Conservation (phyloP, 2,797 vertebrate genomes). For the Microhierax caerulescens region DNA sequence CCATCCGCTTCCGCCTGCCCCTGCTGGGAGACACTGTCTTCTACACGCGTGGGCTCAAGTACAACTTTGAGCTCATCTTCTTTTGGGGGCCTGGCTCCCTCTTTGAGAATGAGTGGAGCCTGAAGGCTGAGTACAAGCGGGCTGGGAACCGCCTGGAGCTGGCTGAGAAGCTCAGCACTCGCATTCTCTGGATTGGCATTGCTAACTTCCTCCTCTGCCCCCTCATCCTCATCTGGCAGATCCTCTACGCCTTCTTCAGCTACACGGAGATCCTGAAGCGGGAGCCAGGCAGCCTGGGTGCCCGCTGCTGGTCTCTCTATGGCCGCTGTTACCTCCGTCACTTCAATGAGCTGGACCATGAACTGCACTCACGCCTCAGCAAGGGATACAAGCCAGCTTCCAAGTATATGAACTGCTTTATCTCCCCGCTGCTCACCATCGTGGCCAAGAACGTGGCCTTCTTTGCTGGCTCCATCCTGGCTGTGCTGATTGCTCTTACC, state of each 20-base stretch:
- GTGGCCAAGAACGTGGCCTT: constrained; percentile 96
- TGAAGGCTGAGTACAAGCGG: constrained; percentile 94
- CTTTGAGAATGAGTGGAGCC: constrained; percentile 97
- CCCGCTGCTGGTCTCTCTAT: constrained; percentile 97
- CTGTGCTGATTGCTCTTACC: constrained; percentile 95
- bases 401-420: constrained; percentile 99
- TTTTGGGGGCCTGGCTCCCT: constrained; percentile 98
- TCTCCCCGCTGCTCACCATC: constrained; percentile 92
- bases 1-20: constrained; percentile 89
- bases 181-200: constrained; percentile 96
- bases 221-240: constrained; percentile 98
- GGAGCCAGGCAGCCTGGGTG: constrained; percentile 94
- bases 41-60: constrained; percentile 95
- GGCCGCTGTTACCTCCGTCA: constrained; percentile 97
- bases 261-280: constrained; percentile 97
- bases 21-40: constrained; percentile 88
- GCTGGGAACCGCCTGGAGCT: constrained; percentile 92
- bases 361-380: constrained; percentile 95
- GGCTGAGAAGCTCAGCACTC: constrained; percentile 90
- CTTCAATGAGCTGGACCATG: constrained; percentile 97
- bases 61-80: constrained; percentile 98
- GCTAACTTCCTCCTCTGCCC: constrained; percentile 96
- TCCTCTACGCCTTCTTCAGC: constrained; percentile 98
- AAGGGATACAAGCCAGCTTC: constrained; percentile 97
- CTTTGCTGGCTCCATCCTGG: constrained; percentile 95